These are phyloP conservation scores for Minunthozetes semirufus DNA, from an alignment of 2,888 invertebrate genomes.

Conservation along the genomic window DNA sequence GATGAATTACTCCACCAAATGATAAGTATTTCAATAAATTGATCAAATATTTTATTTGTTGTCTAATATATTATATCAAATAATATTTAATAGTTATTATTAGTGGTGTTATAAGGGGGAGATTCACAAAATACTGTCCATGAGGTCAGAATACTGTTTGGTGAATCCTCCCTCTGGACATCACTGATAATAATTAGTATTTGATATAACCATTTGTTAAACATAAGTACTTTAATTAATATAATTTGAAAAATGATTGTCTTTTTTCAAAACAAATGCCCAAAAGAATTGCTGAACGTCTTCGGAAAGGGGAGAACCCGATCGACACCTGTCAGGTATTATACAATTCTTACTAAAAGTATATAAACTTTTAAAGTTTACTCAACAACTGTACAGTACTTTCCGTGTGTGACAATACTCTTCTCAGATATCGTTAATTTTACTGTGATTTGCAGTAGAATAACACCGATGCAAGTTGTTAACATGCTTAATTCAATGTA, in stretches of 20 bases:
- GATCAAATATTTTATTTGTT: too few species aligned
- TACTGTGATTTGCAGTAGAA: constrained; percentile 90
- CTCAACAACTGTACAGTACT: constrained; percentile 64
- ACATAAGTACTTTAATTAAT: neutral
- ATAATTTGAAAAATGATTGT: neutral
- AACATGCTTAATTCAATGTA: constrained; percentile 94
- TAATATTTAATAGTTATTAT: too few species aligned
- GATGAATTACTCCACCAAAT: constrained; percentile 95
- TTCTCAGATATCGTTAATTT: constrained; percentile 98
- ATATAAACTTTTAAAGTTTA: too few species aligned
- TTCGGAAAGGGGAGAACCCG: constrained; percentile 87
- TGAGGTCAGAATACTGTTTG: too few species aligned
- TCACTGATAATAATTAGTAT: too few species aligned
- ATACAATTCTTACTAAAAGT: neutral
- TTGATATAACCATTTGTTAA: too few species aligned
- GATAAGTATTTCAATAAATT: constrained; percentile 51
- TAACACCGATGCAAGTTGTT: constrained; percentile 95
- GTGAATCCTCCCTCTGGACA: too few species aligned
- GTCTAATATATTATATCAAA: neutral
- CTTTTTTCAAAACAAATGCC: constrained; percentile 56
- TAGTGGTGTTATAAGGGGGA: too few species aligned
- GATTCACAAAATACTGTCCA: too few species aligned
- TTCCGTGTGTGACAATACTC: constrained; percentile 87
- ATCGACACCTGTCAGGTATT: constrained; percentile 91
- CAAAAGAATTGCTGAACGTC: constrained; percentile 87